phyloP scores from a whole-genome alignment of 2,888 invertebrate species.

The Rhagophthalmus giganteus region DNA sequence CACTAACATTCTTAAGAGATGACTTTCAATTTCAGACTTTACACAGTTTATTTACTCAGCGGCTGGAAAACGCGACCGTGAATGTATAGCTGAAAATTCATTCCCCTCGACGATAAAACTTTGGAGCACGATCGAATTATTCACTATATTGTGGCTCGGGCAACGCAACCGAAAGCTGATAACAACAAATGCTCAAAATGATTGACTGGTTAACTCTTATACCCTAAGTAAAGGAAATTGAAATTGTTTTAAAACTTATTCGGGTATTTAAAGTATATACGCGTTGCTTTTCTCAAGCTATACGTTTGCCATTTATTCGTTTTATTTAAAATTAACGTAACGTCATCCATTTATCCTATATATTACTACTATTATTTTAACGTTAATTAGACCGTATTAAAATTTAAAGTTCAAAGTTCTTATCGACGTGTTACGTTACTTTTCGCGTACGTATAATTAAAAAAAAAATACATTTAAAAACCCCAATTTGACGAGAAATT shows the following conservation, averaged over 20 bases:
- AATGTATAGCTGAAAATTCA: slow-evolving; percentile 47
- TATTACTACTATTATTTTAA: too few relatives aligned
- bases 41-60: slow-evolving; percentile 53
- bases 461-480: too few relatives aligned
- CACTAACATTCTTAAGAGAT: slow-evolving; percentile 50
- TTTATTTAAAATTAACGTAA: slow-evolving; percentile 17
- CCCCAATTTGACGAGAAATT: too few relatives aligned
- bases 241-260: slow-evolving; percentile 48
- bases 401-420: too few relatives aligned
- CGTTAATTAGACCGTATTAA: too few relatives aligned
- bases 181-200: slow-evolving; percentile 48
- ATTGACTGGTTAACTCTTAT: slow-evolving; percentile 51
- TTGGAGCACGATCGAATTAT: slow-evolving; percentile 53
- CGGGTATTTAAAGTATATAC: slow-evolving; percentile 43
- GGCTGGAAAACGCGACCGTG: slow-evolving; percentile 40
- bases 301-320: slow-evolving; percentile 24
- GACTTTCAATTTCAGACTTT: slow-evolving; percentile 54
- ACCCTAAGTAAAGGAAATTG: slow-evolving; percentile 42
- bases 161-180: slow-evolving; percentile 49
- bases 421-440: too few relatives aligned
- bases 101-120: slow-evolving; percentile 50
- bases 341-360: too few relatives aligned
- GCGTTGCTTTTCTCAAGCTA: slow-evolving; percentile 37
- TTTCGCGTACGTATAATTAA: background rate
- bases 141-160: slow-evolving; percentile 49